Evolutionary conservation across 2,797 vertebrate species (phyloP).

Genomic region (Anas acuta): DNA sequence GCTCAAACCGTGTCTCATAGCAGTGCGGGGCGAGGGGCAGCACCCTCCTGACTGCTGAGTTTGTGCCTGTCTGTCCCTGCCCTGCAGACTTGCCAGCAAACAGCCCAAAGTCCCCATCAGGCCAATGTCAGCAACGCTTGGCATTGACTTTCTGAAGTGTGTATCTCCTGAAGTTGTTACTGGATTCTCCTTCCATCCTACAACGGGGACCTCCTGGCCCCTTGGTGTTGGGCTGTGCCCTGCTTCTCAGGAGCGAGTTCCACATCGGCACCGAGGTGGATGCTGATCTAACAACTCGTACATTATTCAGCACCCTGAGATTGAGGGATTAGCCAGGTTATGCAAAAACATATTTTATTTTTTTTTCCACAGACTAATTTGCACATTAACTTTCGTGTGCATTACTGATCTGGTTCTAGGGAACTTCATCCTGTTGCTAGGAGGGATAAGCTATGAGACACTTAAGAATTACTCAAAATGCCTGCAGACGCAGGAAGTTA

Average conservation of each 20-base stretch:
- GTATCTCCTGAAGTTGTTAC: neutral
- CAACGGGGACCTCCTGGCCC: neutral
- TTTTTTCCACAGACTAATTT: neutral
- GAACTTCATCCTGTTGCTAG: conserved; percentile 50
- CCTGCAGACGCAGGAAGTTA: conserved; percentile 40
- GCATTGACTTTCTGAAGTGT: neutral
- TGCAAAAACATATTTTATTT: neutral
- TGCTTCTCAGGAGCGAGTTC: accelerated
- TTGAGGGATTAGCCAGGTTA: conserved; percentile 33
- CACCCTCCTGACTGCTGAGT: neutral
- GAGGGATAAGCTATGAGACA: conserved; percentile 28
- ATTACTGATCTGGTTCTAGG: conserved; percentile 31
- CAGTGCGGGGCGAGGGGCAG: accelerated
- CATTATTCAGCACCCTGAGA: neutral
- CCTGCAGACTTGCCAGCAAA: neutral
- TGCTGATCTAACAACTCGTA: conserved; percentile 1
- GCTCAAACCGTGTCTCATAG: neutral
- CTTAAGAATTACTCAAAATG: neutral
- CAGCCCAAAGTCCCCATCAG: neutral
- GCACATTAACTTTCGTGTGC: conserved; percentile 19
- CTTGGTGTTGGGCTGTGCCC: neutral
- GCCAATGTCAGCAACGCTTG: neutral
- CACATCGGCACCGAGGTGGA: accelerated
- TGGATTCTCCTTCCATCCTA: neutral
- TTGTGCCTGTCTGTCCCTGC: neutral